Evolutionary conservation across 2,113 vertebrate genomes (phyloP).

Genomic region (Erythrocercus mccallii): DNA sequence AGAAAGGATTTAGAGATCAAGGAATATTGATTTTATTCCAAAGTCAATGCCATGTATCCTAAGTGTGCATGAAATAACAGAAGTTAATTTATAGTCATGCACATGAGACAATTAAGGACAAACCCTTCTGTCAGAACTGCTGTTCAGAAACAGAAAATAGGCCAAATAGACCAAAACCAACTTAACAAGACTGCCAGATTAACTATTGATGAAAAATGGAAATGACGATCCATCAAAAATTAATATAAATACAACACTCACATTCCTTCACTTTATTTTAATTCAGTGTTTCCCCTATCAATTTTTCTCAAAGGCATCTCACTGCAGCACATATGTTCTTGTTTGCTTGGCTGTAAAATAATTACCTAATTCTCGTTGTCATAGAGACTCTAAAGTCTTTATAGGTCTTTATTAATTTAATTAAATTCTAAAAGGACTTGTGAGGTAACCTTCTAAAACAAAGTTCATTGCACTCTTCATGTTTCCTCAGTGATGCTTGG

Average conservation of each 20-base stretch:
- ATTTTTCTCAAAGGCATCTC: background rate
- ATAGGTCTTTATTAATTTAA: background rate
- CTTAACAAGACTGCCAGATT: background rate
- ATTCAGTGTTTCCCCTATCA: background rate
- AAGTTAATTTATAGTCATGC: slow-evolving; percentile 33
- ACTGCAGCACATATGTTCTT: background rate
- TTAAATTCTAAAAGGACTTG: background rate
- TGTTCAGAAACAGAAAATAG: background rate
- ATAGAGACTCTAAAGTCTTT: background rate
- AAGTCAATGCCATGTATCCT: slow-evolving; percentile 34
- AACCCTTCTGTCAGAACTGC: background rate
- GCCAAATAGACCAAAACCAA: background rate
- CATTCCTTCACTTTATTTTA: background rate
- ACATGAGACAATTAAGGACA: background rate
- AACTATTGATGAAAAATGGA: background rate
- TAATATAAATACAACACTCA: background rate
- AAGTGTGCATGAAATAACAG: background rate
- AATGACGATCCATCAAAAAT: background rate
- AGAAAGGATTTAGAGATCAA: slow-evolving; percentile 54
- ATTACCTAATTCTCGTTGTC: background rate
- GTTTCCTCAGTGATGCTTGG: background rate
- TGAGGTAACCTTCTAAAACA: background rate
- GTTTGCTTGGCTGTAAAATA: background rate
- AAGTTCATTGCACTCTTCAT: background rate
- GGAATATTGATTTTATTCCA: slow-evolving; percentile 54